These are phyloP conservation scores for Andrena camellia DNA, from an alignment of 2,888 invertebrate genomes.

Conservation along the genomic window DNA sequence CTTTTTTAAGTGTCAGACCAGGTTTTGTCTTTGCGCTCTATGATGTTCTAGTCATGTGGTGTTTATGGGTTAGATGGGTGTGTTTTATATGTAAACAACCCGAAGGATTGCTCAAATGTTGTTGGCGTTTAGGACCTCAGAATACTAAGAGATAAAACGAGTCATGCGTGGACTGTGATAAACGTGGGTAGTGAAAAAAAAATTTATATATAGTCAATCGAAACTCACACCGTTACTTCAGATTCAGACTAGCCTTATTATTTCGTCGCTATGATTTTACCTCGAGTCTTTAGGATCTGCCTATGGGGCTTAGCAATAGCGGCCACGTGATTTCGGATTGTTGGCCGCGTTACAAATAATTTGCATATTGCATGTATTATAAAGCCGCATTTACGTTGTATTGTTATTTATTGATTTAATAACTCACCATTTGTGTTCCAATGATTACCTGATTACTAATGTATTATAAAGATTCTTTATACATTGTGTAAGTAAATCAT, in stretches of 20 bases:
- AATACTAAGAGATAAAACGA: constrained; percentile 81
- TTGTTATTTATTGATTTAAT: constrained; percentile 63
- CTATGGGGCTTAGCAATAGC: constrained; percentile 71
- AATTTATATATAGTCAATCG: constrained; percentile 72
- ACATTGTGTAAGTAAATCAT: constrained; percentile 46
- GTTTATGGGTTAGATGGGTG: constrained; percentile 75
- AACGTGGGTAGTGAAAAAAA: constrained; percentile 79
- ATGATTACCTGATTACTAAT: constrained; percentile 65
- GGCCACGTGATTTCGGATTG: constrained; percentile 27
- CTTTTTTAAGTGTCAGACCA: constrained; percentile 63
- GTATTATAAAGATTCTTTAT: constrained; percentile 53
- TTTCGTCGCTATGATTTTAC: constrained; percentile 57
- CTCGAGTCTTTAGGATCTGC: constrained; percentile 64
- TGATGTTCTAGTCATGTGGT: constrained; percentile 83
- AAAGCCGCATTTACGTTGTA: constrained; percentile 68
- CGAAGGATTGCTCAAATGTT: constrained; percentile 83
- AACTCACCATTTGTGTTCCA: constrained; percentile 71
- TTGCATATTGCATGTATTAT: constrained; percentile 35
- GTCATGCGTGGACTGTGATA: constrained; percentile 85
- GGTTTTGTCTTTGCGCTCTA: constrained; percentile 74
- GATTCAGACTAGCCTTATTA: constrained; percentile 68
- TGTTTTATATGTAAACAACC: constrained; percentile 74
- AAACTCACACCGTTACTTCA: constrained; percentile 70
- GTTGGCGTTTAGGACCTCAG: constrained; percentile 83
- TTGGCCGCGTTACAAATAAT: constrained; percentile 20